Evolutionary conservation across 2,113 vertebrate genomes (phyloP).

Genomic region (Varanus salvator): DNA sequence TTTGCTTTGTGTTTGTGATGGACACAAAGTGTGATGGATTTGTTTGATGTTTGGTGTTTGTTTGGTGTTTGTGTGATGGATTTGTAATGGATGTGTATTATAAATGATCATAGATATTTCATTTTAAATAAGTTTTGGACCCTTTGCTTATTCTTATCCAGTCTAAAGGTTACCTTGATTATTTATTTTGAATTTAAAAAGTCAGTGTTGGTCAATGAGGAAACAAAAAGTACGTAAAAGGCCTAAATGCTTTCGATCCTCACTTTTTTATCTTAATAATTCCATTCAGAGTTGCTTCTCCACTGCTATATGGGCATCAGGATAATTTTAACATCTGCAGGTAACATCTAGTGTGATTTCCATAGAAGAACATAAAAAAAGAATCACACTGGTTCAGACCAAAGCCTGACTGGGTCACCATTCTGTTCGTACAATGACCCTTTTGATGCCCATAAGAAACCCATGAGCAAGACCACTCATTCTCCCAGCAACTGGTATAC

Average conservation of each 20-base stretch:
- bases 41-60: no score
- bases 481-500: no score
- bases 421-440: no score
- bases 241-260: neutral
- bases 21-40: no score
- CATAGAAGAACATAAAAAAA: neutral
- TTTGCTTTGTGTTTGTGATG: slow-evolving; percentile 23
- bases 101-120: neutral
- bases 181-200: neutral
- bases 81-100: slow-evolving; percentile 17
- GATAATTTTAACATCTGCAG: neutral
- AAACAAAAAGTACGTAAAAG: neutral
- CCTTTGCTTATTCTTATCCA: neutral
- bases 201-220: neutral
- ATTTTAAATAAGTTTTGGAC: neutral
- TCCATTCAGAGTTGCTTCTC: neutral
- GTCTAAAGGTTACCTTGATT: neutral
- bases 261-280: neutral
- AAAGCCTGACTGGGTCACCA: no score
- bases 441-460: no score
- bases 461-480: no score
- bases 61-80: no score
- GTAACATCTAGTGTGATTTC: neutral
- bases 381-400: no score
- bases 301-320: neutral